Evolutionary conservation across 2,797 vertebrate species (phyloP).

Genomic region (Dallia pectoralis): DNA sequence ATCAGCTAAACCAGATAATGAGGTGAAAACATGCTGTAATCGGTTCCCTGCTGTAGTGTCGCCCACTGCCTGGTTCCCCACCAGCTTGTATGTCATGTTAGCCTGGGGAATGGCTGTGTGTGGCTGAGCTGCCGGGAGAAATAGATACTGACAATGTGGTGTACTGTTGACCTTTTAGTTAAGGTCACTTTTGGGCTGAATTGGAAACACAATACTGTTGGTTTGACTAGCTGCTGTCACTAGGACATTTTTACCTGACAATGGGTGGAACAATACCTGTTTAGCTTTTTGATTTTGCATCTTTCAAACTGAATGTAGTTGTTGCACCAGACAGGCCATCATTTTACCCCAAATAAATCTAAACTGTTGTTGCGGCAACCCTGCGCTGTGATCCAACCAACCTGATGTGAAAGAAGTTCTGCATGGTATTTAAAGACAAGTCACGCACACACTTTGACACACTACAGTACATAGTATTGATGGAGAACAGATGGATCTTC

Average conservation of each 20-base stretch:
- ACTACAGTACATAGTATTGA: too few relatives aligned
- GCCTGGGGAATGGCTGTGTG: background rate
- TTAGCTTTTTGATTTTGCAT: background rate
- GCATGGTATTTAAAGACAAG: too few relatives aligned
- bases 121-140: constrained; percentile 23
- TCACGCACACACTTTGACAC: too few relatives aligned
- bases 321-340: too few relatives aligned
- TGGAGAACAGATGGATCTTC: too few relatives aligned
- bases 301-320: too few relatives aligned
- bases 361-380: too few relatives aligned
- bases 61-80: background rate
- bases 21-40: constrained; percentile 15
- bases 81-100: background rate
- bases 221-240: constrained; percentile 49
- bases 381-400: too few relatives aligned
- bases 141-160: constrained; percentile 39
- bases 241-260: constrained; percentile 9
- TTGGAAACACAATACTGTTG: constrained; percentile 55
- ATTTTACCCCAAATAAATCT: too few relatives aligned
- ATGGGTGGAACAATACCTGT: constrained; percentile 6
- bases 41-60: background rate
- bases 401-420: too few relatives aligned
- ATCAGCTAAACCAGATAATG: constrained; percentile 4
- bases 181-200: constrained; percentile 53
- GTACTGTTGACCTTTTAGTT: constrained; percentile 64